Conservation (phyloP, 1,140 invertebrate species). For the Olivierus martensii region DNA sequence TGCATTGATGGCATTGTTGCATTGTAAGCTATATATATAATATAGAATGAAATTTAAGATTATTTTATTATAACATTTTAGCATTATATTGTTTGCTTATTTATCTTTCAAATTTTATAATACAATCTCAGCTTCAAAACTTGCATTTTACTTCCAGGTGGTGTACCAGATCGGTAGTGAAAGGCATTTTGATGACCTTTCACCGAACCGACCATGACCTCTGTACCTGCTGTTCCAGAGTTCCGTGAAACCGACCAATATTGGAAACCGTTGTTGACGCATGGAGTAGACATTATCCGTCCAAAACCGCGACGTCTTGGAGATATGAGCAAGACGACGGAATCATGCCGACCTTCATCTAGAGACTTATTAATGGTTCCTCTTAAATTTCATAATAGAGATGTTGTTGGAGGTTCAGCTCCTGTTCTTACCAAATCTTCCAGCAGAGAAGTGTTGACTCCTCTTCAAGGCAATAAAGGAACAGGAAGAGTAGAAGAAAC, state of each 20-base stretch:
- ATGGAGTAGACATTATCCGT: conserved; percentile 52
- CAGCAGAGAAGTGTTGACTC: neutral
- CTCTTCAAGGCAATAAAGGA: neutral
- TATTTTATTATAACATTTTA: too few species aligned
- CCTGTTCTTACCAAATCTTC: conserved; percentile 14
- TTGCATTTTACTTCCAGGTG: too few species aligned
- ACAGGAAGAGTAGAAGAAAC: neutral
- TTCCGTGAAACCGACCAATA: conserved; percentile 42
- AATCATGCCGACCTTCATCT: too few species aligned
- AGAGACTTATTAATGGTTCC: too few species aligned
- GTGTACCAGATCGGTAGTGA: neutral
- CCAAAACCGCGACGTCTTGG: conserved; percentile 51
- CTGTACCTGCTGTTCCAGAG: conserved; percentile 27
- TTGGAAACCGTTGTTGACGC: conserved; percentile 46
- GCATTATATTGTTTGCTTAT: too few species aligned
- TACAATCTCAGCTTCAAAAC: too few species aligned
- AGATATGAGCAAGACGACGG: conserved; percentile 10
- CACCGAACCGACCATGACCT: conserved; percentile 13
- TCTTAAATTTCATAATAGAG: conserved; percentile 1
- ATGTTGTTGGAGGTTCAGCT: conserved; percentile 16
- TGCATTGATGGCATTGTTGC: too few species aligned
- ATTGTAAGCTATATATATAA: too few species aligned
- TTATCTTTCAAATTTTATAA: too few species aligned
- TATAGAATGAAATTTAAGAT: too few species aligned
- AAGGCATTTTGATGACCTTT: conserved; percentile 3